These are phyloP conservation scores for Tautogolabrus adspersus DNA, from an alignment of 2,113 vertebrate genomes.

Conservation along the genomic window DNA sequence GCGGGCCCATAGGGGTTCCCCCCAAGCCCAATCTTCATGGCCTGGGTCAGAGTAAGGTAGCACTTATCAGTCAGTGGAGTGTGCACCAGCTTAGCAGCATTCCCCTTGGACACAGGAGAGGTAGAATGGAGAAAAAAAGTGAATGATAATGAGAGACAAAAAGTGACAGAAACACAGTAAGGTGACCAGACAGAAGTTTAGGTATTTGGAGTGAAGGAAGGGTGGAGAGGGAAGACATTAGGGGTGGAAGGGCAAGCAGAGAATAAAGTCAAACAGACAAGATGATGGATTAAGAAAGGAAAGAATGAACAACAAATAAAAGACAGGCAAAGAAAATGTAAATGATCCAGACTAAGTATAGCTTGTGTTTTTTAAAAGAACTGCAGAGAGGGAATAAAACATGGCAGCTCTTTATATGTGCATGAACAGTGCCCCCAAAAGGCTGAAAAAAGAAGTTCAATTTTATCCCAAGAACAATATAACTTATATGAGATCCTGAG, in stretches of 20 bases:
- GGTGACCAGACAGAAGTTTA: constrained; percentile 7
- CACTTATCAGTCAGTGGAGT: constrained; percentile 98
- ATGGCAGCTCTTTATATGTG: constrained; percentile 27
- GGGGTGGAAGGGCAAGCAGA: background rate
- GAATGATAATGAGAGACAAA: constrained; percentile 23
- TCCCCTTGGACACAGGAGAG: constrained; percentile 85
- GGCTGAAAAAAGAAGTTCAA: constrained; percentile 38
- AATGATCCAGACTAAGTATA: constrained; percentile 1
- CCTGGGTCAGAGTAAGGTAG: constrained; percentile 96
- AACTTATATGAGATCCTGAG: background rate
- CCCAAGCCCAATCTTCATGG: constrained; percentile 97
- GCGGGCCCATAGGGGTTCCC: constrained; percentile 98
- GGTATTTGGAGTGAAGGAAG: constrained; percentile 1
- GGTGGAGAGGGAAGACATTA: background rate
- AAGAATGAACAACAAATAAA: constrained; percentile 34
- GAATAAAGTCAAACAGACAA: constrained; percentile 29
- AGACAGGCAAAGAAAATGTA: constrained; percentile 23
- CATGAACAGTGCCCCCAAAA: constrained; percentile 69
- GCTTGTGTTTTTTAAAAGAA: constrained; percentile 17
- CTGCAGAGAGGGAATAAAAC: constrained; percentile 18
- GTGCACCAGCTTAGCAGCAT: constrained; percentile 94
- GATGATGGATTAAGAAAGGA: constrained; percentile 15
- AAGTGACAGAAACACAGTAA: background rate
- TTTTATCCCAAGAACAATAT: background rate
- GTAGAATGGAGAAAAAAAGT: constrained; percentile 24